Percentiles rank a stretch among this genome's conserved stretches.
These are phyloP conservation scores for Suillia variegata DNA, from an alignment of 2,888 invertebrate genomes.

Conservation along the genomic window DNA sequence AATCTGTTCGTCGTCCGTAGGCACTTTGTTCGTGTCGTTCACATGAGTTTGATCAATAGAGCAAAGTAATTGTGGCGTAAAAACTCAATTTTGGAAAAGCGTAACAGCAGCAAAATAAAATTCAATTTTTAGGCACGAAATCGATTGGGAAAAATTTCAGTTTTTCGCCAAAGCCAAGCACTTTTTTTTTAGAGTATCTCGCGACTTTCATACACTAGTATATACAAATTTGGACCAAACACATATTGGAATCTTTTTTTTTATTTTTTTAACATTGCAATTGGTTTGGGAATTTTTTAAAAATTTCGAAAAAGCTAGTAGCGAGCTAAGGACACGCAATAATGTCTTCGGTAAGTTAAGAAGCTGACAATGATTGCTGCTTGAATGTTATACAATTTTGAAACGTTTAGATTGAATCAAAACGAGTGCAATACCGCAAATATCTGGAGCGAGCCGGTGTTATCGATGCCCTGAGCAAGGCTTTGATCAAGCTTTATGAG, in stretches of 20 bases:
- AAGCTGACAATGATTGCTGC: background rate
- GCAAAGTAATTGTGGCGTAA: constrained; percentile 6
- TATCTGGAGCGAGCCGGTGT: constrained; percentile 60
- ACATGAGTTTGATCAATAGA: constrained; percentile 45
- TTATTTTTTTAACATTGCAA: too few relatives aligned
- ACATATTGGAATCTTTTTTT: too few relatives aligned
- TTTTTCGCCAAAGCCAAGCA: too few relatives aligned
- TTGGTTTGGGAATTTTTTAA: background rate
- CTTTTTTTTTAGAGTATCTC: too few relatives aligned
- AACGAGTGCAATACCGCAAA: constrained; percentile 60
- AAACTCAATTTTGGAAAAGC: constrained; percentile 1
- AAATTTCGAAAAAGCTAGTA: background rate
- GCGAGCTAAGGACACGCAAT: background rate
- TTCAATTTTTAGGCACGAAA: constrained; percentile 18
- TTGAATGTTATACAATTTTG: background rate
- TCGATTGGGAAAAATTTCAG: constrained; percentile 16
- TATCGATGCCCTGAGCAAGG: constrained; percentile 58
- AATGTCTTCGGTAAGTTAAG: constrained; percentile 55
- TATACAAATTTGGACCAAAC: too few relatives aligned
- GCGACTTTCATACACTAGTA: too few relatives aligned
- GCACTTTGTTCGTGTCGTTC: background rate
- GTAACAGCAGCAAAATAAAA: constrained; percentile 5
- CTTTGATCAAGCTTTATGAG: constrained; percentile 59
- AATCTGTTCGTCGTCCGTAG: background rate
- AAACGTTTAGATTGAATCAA: constrained; percentile 55